A percentile compares a stretch with the other conserved stretches of the same genome.
Evolutionary conservation across 2,113 vertebrate genomes (phyloP).

Genomic region (Pterophyllum scalare): DNA sequence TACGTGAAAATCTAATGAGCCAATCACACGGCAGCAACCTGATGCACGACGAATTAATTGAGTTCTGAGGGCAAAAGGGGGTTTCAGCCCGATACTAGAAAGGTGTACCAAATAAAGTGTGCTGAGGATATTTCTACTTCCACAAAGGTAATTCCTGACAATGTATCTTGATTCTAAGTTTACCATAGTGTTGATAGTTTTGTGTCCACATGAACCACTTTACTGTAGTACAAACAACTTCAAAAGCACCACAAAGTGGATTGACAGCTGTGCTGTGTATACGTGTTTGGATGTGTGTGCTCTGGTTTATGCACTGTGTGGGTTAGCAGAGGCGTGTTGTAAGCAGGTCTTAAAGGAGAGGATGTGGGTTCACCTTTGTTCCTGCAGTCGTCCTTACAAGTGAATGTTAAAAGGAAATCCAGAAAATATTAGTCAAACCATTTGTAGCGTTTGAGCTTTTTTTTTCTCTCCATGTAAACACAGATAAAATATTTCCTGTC

Average conservation of each 20-base stretch:
- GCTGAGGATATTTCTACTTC: too few species aligned
- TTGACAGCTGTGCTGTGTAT: neutral
- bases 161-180: too few species aligned
- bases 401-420: neutral
- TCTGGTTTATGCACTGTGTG: neutral
- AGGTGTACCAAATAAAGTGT: too few species aligned
- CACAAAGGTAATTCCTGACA: too few species aligned
- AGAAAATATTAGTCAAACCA: neutral
- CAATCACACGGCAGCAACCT: too few species aligned
- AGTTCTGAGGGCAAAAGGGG: too few species aligned
- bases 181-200: too few species aligned
- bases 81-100: too few species aligned
- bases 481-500: neutral
- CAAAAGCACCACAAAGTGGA: neutral
- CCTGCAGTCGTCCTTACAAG: neutral
- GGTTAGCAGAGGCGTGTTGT: neutral
- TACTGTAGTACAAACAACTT: neutral
- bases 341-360: slow-evolving; percentile 2
- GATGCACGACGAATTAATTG: too few species aligned
- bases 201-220: neutral
- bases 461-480: neutral
- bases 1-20: too few species aligned
- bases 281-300: accelerated
- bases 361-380: slow-evolving; percentile 22
- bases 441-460: neutral